A percentile compares a stretch with the other conserved stretches of the same genome.
phyloP scores from a whole-genome alignment of 2,888 invertebrate genomes.

The Euproctis similis region DNA sequence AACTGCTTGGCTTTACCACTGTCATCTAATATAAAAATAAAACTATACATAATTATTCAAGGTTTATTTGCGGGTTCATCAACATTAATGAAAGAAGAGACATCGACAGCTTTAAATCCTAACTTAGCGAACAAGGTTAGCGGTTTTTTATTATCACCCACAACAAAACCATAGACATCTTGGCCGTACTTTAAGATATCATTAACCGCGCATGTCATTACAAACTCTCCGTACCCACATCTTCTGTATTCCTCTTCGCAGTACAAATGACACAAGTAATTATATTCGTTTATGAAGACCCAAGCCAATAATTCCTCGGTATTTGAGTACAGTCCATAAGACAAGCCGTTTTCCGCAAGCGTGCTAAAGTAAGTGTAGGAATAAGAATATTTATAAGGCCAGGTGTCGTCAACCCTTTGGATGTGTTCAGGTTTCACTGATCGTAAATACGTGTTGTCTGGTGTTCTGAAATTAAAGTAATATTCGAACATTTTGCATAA shows the following conservation, averaged over 20 bases:
- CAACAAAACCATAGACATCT: constrained; percentile 22
- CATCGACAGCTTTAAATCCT: constrained; percentile 19
- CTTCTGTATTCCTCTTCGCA: constrained; percentile 21
- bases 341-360: constrained; percentile 16
- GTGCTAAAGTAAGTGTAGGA: constrained; percentile 17
- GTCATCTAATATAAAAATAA: too few species aligned
- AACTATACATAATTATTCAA: not conserved
- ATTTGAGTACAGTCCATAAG: constrained; percentile 23
- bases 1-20: too few species aligned
- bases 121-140: constrained; percentile 18
- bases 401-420: constrained; percentile 18
- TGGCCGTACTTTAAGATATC: constrained; percentile 17
- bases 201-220: constrained; percentile 22
- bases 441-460: constrained; percentile 17
- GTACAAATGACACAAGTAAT: constrained; percentile 23
- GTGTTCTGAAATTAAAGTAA: constrained; percentile 16
- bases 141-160: constrained; percentile 21
- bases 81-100: constrained; percentile 11
- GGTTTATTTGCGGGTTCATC: constrained; percentile 1
- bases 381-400: constrained; percentile 15
- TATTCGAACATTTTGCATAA: too few species aligned
- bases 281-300: constrained; percentile 28
- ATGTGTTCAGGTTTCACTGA: constrained; percentile 18
- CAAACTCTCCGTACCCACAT: constrained; percentile 22
- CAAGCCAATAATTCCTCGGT: constrained; percentile 21